phyloP scores from a whole-genome alignment of 2,113 vertebrate species.

The Pteropus alecto region DNA sequence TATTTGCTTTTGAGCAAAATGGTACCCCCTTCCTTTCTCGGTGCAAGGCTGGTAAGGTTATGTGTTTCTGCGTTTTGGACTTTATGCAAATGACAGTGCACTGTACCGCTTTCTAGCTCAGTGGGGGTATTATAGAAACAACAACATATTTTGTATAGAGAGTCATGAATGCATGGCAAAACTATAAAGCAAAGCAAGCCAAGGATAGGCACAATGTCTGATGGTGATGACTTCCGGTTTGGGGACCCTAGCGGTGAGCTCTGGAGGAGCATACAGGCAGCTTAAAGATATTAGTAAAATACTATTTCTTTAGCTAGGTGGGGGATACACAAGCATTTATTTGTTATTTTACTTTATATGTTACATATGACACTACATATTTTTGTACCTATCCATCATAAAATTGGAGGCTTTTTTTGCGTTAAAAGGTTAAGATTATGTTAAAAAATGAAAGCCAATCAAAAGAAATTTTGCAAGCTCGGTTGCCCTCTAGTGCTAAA shows the following conservation, averaged over 20 bases:
- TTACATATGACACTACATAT: too few species aligned
- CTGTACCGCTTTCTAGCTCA: neutral
- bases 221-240: fast-evolving
- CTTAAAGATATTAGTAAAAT: neutral
- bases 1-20: neutral
- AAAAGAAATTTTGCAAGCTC: conserved; percentile 52
- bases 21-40: fast-evolving
- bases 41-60: neutral
- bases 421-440: neutral
- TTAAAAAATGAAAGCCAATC: neutral
- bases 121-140: fast-evolving
- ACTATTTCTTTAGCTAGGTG: neutral
- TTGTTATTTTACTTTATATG: neutral
- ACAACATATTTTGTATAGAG: neutral
- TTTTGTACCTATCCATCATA: neutral
- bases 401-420: conserved; percentile 20
- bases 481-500: conserved; percentile 79
- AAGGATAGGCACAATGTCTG: neutral
- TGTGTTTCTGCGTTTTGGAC: neutral
- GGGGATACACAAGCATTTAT: neutral
- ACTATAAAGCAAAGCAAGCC: neutral
- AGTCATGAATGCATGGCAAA: neutral
- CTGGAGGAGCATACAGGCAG: fast-evolving
- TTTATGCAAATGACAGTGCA: neutral
- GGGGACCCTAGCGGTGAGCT: too few species aligned